Evolutionary conservation across 2,888 invertebrate species (phyloP).

Genomic region (Anaspis maculata): DNA sequence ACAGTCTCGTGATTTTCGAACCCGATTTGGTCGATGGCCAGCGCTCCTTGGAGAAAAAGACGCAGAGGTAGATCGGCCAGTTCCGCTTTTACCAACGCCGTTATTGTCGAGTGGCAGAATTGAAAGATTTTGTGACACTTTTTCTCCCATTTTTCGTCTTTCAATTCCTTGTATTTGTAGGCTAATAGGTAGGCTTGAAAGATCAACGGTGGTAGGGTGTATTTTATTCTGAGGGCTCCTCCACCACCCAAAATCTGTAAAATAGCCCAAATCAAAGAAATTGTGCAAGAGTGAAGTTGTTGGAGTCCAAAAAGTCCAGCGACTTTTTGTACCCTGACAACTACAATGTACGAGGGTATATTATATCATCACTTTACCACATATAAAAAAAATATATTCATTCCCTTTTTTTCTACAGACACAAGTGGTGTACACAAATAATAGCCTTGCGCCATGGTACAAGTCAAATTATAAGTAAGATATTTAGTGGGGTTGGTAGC

Average conservation of each 20-base stretch:
- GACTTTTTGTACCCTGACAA: too few relatives aligned
- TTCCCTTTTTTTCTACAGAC: too few relatives aligned
- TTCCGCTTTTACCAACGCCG: slow-evolving; percentile 90
- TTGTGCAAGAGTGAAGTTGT: too few relatives aligned
- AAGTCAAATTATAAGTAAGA: too few relatives aligned
- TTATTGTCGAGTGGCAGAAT: slow-evolving; percentile 94
- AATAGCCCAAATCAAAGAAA: too few relatives aligned
- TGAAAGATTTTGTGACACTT: slow-evolving; percentile 98
- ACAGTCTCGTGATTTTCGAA: slow-evolving; percentile 95
- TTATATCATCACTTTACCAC: too few relatives aligned
- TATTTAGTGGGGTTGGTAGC: too few relatives aligned
- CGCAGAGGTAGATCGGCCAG: slow-evolving; percentile 87
- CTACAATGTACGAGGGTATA: too few relatives aligned
- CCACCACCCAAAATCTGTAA: slow-evolving; percentile 70
- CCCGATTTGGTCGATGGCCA: slow-evolving; percentile 83
- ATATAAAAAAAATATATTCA: too few relatives aligned
- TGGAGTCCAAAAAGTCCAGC: too few relatives aligned
- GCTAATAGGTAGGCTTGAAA: slow-evolving; percentile 90
- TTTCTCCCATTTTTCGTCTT: slow-evolving; percentile 97
- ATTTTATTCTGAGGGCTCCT: slow-evolving; percentile 78
- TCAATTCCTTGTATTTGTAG: slow-evolving; percentile 68
- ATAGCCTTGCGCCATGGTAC: too few relatives aligned
- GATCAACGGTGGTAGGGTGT: slow-evolving; percentile 87
- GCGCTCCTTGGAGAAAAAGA: slow-evolving; percentile 90
- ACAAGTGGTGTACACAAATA: too few relatives aligned